phyloP scores from a whole-genome alignment of 2,888 invertebrate species.

The Gastrophysa polygoni region DNA sequence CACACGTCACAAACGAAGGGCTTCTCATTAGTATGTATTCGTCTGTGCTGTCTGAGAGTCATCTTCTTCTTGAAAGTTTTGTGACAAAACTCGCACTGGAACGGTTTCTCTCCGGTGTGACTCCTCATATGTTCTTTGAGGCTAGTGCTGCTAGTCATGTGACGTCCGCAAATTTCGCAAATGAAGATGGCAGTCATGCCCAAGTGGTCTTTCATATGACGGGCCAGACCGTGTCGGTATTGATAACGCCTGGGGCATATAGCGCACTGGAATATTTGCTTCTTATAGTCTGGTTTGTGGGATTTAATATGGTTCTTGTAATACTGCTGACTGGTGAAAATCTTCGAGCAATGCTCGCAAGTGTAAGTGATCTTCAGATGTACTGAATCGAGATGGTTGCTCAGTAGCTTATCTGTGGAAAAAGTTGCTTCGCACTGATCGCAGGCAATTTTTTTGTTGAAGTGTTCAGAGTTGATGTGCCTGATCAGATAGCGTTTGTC shows the following conservation, averaged over 20 bases:
- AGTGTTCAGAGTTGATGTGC: slow-evolving; percentile 56
- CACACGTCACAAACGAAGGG: slow-evolving; percentile 37
- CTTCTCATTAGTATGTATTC: slow-evolving; percentile 29
- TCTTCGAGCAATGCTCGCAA: background rate
- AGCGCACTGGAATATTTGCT: background rate
- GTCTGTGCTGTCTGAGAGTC: slow-evolving; percentile 44
- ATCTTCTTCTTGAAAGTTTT: slow-evolving; percentile 45
- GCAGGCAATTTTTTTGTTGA: slow-evolving; percentile 8
- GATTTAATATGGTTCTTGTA: too few species aligned
- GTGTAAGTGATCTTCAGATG: background rate
- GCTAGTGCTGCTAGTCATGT: slow-evolving; percentile 46
- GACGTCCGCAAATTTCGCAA: slow-evolving; percentile 56
- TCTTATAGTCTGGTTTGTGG: too few species aligned
- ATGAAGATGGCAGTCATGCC: slow-evolving; percentile 1
- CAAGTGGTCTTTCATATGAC: too few species aligned
- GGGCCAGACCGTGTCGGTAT: too few species aligned
- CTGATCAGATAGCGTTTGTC: slow-evolving; percentile 57
- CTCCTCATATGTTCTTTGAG: slow-evolving; percentile 52
- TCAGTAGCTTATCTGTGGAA: slow-evolving; percentile 10
- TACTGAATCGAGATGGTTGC: background rate
- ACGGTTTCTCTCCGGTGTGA: slow-evolving; percentile 63
- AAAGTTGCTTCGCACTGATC: slow-evolving; percentile 9
- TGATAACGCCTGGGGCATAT: background rate
- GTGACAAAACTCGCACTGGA: slow-evolving; percentile 62
- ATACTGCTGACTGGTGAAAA: too few species aligned